Percentiles rank a stretch among this genome's conserved stretches.
Evolutionary conservation across 2,113 vertebrate species (phyloP).

Genomic region (Etia nguti): DNA sequence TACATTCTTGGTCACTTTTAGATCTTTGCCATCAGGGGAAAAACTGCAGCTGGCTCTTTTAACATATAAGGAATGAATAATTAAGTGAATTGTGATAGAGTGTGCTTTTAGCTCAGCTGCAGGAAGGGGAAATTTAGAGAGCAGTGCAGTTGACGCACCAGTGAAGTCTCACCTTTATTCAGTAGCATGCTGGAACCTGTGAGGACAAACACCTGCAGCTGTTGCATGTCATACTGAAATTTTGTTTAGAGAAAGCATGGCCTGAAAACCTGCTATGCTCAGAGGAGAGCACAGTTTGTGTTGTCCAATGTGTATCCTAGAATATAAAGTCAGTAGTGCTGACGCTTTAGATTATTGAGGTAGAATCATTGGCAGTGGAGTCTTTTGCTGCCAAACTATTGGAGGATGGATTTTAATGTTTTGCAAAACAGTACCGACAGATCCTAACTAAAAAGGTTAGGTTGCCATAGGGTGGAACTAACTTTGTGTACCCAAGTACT

Average conservation of each 20-base stretch:
- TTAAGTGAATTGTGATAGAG: not conserved
- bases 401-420: not conserved
- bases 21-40: not conserved
- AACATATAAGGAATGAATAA: not conserved
- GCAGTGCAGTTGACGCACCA: not conserved
- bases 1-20: not conserved
- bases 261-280: not conserved
- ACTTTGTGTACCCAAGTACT: not conserved
- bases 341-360: not conserved
- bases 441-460: no score
- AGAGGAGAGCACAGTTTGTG: not conserved
- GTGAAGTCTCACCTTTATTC: not conserved
- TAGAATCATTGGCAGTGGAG: not conserved
- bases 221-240: not conserved
- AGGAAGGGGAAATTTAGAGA: not conserved
- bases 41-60: not conserved
- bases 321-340: not conserved
- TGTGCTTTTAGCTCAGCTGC: not conserved
- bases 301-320: not conserved
- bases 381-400: not conserved
- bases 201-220: not conserved
- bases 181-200: not conserved
- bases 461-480: not conserved
- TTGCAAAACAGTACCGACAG: not conserved
- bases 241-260: not conserved